These are phyloP conservation scores for Pseudochaenichthys georgianus DNA, from an alignment of 2,797 vertebrate species.

Conservation along the genomic window DNA sequence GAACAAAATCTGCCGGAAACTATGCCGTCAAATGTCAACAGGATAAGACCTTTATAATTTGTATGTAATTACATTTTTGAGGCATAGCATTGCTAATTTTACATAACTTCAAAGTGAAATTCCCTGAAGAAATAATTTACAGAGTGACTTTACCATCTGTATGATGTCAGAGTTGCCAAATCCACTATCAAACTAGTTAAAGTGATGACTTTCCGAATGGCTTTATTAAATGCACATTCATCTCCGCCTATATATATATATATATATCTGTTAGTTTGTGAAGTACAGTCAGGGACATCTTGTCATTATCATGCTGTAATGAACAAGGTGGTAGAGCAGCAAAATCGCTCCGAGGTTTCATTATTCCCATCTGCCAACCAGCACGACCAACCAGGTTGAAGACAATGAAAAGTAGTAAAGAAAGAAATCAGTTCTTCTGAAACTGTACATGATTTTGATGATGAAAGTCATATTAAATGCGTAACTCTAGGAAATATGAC, in stretches of 20 bases:
- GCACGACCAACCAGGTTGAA: conserved; percentile 32
- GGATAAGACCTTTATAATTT: conserved; percentile 1
- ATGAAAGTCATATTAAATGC: conserved; percentile 10
- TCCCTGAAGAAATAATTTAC: background rate
- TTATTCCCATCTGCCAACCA: conserved; percentile 56
- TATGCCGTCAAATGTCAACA: conserved; percentile 2
- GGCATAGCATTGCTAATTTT: background rate
- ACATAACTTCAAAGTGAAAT: background rate
- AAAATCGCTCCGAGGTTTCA: conserved; percentile 51
- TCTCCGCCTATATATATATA: background rate
- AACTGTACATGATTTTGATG: background rate
- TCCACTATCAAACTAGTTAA: background rate
- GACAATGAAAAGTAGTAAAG: background rate
- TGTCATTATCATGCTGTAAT: conserved; percentile 63
- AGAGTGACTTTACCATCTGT: too few relatives aligned
- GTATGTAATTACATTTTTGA: background rate
- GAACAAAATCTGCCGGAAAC: conserved; percentile 20
- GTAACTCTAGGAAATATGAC: background rate
- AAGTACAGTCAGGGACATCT: conserved; percentile 37
- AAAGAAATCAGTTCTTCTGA: background rate
- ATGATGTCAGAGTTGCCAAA: background rate
- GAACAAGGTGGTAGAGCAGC: conserved; percentile 56
- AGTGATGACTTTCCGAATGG: background rate
- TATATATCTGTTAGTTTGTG: background rate
- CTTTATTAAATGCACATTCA: background rate